A percentile compares a stretch with the other conserved stretches of the same genome.
Evolutionary conservation across 1,140 invertebrate species (phyloP).

Genomic region (Leptinotarsa undecemlineata): DNA sequence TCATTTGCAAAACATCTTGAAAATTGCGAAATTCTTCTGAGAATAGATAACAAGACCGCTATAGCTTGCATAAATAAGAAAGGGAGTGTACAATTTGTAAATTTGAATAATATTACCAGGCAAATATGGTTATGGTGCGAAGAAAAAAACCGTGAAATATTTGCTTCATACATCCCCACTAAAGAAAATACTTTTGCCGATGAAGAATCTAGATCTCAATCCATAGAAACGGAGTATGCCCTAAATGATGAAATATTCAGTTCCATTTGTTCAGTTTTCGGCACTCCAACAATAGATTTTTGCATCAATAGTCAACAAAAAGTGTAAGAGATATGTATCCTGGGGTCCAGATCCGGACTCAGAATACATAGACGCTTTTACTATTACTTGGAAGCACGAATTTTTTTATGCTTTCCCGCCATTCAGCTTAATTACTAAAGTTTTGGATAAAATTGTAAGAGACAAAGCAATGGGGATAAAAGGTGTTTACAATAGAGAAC

Average conservation of each 20-base stretch:
- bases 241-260: constrained; percentile 2
- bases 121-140: constrained; percentile 49
- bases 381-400: constrained; percentile 36
- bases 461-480: constrained; percentile 41
- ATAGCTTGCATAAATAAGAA: constrained; percentile 54
- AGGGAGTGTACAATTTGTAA: constrained; percentile 30
- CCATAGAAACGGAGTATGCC: background rate
- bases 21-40: constrained; percentile 30
- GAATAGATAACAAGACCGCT: constrained; percentile 49
- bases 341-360: constrained; percentile 41
- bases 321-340: constrained; percentile 42
- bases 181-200: constrained; percentile 42
- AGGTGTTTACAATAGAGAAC: background rate
- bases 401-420: constrained; percentile 49
- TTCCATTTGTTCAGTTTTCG: constrained; percentile 29
- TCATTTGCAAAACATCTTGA: constrained; percentile 37
- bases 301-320: constrained; percentile 42
- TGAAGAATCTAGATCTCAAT: constrained; percentile 31
- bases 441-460: constrained; percentile 40
- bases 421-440: constrained; percentile 39
- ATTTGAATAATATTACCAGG: constrained; percentile 15
- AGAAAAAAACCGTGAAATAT: constrained; percentile 38
- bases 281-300: constrained; percentile 40
- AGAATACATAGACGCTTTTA: constrained; percentile 43
- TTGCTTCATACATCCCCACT: constrained; percentile 40